phyloP scores from a whole-genome alignment of 2,113 vertebrate species.

The Callipepla squamata region DNA sequence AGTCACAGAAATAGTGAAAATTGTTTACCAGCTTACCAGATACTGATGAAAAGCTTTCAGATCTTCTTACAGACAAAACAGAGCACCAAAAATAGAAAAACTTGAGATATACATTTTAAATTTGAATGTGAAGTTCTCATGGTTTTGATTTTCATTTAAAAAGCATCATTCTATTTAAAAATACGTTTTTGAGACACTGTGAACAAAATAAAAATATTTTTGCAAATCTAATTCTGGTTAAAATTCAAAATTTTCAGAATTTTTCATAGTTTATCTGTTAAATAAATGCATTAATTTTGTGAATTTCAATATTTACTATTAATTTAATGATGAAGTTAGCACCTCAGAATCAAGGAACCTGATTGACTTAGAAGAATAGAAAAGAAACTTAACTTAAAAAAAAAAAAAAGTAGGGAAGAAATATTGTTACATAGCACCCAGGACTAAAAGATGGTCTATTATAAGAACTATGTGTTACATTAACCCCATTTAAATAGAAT shows the following conservation, averaged over 20 bases:
- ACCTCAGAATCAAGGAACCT: not conserved
- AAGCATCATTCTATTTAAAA: not conserved
- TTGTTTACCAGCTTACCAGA: not conserved
- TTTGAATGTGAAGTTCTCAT: too few relatives aligned
- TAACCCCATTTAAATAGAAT: rapidly evolving
- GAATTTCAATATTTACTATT: not conserved
- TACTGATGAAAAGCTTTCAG: not conserved
- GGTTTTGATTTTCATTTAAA: not conserved
- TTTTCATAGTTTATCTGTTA: not conserved
- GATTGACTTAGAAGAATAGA: not conserved
- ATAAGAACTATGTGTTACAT: not conserved
- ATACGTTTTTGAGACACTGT: not conserved
- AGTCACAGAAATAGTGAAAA: not conserved
- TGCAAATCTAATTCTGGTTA: not conserved
- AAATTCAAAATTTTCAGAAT: not conserved
- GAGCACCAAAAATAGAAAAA: rapidly evolving
- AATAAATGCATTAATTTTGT: not conserved
- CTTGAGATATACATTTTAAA: not conserved
- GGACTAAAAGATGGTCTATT: not conserved
- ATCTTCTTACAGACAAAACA: not conserved
- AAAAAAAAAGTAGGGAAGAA: not conserved
- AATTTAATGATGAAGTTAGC: not conserved
- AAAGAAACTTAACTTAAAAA: not conserved
- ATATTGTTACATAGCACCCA: not conserved
- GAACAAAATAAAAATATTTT: not conserved